Percentiles rank a stretch among this genome's conserved stretches.
Conservation (phyloP, 2,888 invertebrate genomes). For the Petrolisthes manimaculis region DNA sequence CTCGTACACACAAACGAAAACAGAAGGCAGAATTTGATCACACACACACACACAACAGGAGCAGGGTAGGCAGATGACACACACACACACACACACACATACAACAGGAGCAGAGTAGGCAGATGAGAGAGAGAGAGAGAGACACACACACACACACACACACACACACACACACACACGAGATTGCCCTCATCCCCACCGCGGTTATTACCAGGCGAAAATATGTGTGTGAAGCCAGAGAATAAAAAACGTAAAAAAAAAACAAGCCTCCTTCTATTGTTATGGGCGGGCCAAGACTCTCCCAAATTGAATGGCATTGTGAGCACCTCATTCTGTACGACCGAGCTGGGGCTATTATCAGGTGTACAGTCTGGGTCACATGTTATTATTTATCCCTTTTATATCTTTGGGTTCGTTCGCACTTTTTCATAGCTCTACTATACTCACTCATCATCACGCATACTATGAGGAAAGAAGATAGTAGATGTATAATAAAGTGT, state of each 20-base stretch:
- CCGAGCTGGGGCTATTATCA: not conserved
- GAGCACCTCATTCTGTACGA: not conserved
- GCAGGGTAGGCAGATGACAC: not conserved
- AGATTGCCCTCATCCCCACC: not conserved
- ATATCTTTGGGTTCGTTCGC: no score
- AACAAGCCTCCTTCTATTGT: not conserved
- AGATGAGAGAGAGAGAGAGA: no score
- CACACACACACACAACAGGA: not conserved
- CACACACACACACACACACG: slow-evolving; percentile 27
- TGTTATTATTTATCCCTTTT: no score
- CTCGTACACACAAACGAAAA: no score
- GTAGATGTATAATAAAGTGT: no score
- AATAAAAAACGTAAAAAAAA: not conserved
- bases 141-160: slow-evolving; percentile 29
- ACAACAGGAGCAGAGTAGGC: not conserved
- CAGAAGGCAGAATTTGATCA: not conserved
- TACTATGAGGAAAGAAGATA: no score
- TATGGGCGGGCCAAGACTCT: not conserved
- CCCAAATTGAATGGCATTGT: slow-evolving; percentile 6
- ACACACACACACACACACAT: not conserved
- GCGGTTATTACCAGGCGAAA: not conserved
- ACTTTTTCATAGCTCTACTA: no score
- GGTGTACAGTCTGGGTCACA: no score
- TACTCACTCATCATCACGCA: no score
- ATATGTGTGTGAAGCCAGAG: not conserved